Conservation (phyloP, 2,113 vertebrate species). For the Rhagologus leucostigma region DNA sequence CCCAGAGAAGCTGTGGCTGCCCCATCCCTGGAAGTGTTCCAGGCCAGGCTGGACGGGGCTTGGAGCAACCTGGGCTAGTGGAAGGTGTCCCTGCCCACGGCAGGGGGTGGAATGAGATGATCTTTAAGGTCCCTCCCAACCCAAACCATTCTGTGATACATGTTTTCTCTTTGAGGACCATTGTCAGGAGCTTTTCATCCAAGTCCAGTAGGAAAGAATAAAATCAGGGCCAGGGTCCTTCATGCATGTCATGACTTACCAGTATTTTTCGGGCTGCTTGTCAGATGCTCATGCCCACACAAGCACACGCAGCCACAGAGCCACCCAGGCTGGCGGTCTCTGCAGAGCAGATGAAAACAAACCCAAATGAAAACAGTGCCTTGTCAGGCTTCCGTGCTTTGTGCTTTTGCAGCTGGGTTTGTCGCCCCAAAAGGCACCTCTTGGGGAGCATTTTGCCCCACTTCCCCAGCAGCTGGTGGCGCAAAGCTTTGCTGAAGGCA, state of each 20-base stretch:
- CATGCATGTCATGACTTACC: background rate
- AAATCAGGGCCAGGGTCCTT: background rate
- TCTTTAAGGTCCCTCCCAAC: background rate
- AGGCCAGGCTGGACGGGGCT: accelerated
- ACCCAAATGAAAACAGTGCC: background rate
- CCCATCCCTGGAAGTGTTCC: background rate
- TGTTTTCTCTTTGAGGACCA: background rate
- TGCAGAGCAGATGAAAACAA: background rate
- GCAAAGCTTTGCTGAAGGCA: accelerated
- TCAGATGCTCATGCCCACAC: background rate
- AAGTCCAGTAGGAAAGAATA: background rate
- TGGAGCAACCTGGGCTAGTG: background rate
- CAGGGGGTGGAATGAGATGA: background rate
- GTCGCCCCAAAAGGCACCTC: background rate
- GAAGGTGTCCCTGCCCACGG: background rate
- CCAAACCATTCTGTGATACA: background rate
- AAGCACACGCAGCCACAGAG: accelerated
- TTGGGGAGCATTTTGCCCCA: background rate
- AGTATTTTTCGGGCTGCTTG: background rate
- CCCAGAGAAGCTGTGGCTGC: background rate
- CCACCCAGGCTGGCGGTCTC: background rate
- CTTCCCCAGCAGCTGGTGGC: background rate
- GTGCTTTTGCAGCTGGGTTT: background rate
- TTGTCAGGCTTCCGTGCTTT: background rate
- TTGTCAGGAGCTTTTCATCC: background rate